These are phyloP conservation scores for Megaceryle alcyon DNA, from an alignment of 2,797 vertebrate species.

Conservation along the genomic window DNA sequence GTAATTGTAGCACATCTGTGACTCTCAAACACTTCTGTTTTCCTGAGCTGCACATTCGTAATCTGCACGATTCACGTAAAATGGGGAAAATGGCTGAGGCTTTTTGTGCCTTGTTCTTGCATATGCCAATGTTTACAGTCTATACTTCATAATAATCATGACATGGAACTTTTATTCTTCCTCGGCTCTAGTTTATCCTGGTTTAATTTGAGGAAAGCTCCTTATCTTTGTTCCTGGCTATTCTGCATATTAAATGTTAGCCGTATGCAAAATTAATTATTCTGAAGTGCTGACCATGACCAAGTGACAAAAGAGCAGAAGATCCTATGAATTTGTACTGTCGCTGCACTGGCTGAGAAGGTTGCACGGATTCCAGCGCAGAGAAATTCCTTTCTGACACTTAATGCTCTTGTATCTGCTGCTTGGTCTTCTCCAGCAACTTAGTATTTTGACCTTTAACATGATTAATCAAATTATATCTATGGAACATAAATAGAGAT, in stretches of 20 bases:
- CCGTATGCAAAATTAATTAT: background rate
- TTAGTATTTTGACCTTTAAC: background rate
- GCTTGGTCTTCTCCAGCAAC: background rate
- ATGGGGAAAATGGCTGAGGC: background rate
- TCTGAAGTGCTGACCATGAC: background rate
- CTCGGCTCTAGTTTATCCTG: background rate
- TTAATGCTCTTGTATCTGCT: background rate
- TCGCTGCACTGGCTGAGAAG: background rate
- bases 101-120: background rate
- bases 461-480: background rate
- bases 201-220: background rate
- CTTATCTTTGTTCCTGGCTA: background rate
- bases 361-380: background rate
- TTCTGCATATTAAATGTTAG: background rate
- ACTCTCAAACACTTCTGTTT: background rate
- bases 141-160: background rate
- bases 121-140: background rate
- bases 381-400: background rate
- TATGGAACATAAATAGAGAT: background rate
- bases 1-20: conserved; percentile 4
- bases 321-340: background rate
- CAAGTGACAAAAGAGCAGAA: background rate
- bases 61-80: background rate
- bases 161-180: background rate
- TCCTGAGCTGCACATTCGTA: background rate